Conservation (phyloP, 2,113 vertebrate genomes). For the Microtus montanus region DNA sequence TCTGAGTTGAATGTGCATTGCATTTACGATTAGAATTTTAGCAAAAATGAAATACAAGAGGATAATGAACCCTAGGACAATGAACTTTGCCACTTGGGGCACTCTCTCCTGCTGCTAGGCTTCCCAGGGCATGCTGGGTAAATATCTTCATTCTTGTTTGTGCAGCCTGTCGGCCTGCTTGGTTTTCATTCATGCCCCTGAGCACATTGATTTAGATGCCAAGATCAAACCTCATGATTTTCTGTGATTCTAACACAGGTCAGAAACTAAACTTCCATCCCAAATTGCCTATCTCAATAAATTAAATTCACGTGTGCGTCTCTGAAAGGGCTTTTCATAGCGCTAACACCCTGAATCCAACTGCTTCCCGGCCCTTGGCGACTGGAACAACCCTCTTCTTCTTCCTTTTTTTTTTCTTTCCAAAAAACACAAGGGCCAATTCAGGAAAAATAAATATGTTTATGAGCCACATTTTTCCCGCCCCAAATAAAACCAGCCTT, state of each 20-base stretch:
- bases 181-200: slow-evolving; percentile 19
- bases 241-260: slow-evolving; percentile 55
- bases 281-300: slow-evolving; percentile 68
- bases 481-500: slow-evolving; percentile 70
- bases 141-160: not conserved
- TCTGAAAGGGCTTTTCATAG: slow-evolving; percentile 71
- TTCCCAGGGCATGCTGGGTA: not conserved
- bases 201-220: slow-evolving; percentile 37
- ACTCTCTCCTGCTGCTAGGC: not conserved
- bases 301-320: slow-evolving; percentile 72
- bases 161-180: not conserved
- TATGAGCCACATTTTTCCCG: slow-evolving; percentile 66
- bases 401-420: not conserved
- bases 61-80: not conserved
- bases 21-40: slow-evolving; percentile 26
- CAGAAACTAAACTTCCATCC: slow-evolving; percentile 66
- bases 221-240: slow-evolving; percentile 28
- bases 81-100: not conserved
- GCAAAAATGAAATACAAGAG: not conserved
- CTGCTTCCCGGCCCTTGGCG: slow-evolving; percentile 52
- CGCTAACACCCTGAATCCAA: slow-evolving; percentile 62
- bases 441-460: slow-evolving; percentile 77
- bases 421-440: slow-evolving; percentile 49
- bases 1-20: not conserved
- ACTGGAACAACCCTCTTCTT: slow-evolving; percentile 16